Percentiles rank a stretch among this genome's conserved stretches.
Evolutionary conservation across 2,797 vertebrate genomes (phyloP).

Genomic region (Dicrostonyx torquatus): DNA sequence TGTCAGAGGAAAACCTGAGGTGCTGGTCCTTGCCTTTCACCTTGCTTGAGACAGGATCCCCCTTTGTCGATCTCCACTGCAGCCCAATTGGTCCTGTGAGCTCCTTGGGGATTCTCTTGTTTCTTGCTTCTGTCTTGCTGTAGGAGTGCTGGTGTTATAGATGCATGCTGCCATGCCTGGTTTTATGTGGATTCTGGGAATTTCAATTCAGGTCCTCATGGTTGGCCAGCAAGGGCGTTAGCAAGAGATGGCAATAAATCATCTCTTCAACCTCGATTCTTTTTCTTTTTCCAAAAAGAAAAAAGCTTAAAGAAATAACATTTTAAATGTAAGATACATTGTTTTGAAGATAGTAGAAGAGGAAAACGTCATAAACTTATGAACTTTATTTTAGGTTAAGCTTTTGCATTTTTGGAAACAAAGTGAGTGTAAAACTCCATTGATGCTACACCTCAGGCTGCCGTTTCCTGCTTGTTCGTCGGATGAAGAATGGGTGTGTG

Average conservation of each 20-base stretch:
- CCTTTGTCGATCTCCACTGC: no score
- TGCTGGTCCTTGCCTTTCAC: background rate
- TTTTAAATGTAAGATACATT: background rate
- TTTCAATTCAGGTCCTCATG: background rate
- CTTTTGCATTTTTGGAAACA: slow-evolving; percentile 40
- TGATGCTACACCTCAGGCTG: background rate
- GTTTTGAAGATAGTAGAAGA: background rate
- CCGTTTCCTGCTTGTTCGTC: slow-evolving; percentile 70
- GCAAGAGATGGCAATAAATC: background rate
- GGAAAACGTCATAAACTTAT: background rate
- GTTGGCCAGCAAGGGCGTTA: background rate
- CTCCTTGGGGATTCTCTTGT: background rate
- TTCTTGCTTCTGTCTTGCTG: background rate
- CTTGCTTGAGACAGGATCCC: background rate
- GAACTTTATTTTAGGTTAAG: background rate
- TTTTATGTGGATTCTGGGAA: background rate
- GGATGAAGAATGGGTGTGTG: slow-evolving; percentile 39
- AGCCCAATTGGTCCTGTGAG: background rate
- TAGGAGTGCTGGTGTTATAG: background rate
- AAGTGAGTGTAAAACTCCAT: slow-evolving; percentile 39
- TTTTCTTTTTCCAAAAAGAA: slow-evolving; percentile 31
- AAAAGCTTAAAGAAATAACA: slow-evolving; percentile 25
- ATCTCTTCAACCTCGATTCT: background rate
- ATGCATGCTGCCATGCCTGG: background rate
- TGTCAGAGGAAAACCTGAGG: background rate